Conservation (phyloP, 2,797 vertebrate genomes). For the Epinephelus coioides region DNA sequence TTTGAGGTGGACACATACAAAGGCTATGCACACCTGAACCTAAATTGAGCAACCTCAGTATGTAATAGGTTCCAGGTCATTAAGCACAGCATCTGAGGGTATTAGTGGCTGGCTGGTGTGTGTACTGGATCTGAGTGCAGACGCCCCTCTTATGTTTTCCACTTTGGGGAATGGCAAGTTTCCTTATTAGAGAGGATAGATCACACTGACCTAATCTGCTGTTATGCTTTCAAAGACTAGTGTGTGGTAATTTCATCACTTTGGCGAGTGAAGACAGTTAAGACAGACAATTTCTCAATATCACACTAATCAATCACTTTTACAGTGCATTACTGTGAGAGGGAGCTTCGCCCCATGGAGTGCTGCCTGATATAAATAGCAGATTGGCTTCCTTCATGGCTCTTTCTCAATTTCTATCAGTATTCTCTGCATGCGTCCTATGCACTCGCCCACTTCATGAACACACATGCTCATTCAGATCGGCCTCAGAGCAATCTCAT, state of each 20-base stretch:
- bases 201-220: conserved; percentile 76
- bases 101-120: conserved; percentile 50
- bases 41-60: conserved; percentile 54
- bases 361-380: conserved; percentile 82
- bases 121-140: conserved; percentile 47
- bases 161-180: conserved; percentile 67
- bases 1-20: conserved; percentile 44
- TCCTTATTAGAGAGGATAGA: conserved; percentile 72
- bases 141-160: conserved; percentile 56
- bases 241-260: conserved; percentile 81
- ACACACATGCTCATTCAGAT: conserved; percentile 69
- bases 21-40: conserved; percentile 47
- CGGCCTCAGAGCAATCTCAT: conserved; percentile 39
- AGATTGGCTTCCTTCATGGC: conserved; percentile 77
- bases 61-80: conserved; percentile 73
- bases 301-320: conserved; percentile 85
- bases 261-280: conserved; percentile 71
- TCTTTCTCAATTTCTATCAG: conserved; percentile 77
- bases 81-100: conserved; percentile 53
- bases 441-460: conserved; percentile 64
- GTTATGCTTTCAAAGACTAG: conserved; percentile 79
- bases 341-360: conserved; percentile 69
- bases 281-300: conserved; percentile 80
- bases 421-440: conserved; percentile 69
- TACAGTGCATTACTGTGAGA: conserved; percentile 83